These are phyloP conservation scores for Lasioglossum baleicum DNA, from an alignment of 1,140 invertebrate genomes.

Conservation along the genomic window DNA sequence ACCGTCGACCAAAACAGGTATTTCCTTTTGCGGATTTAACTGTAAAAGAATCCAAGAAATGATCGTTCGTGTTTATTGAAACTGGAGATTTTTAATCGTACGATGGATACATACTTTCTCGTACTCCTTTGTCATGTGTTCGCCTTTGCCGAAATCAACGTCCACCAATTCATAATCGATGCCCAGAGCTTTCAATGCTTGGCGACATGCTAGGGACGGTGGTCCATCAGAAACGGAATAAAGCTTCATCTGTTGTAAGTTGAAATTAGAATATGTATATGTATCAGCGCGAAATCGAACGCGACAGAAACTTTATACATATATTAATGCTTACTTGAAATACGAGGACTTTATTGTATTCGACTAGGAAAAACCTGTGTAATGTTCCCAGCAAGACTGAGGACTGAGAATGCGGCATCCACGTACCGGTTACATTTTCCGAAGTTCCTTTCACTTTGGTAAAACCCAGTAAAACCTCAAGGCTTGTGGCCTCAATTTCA, in stretches of 20 bases:
- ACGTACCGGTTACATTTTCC: background rate
- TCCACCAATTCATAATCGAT: slow-evolving; percentile 84
- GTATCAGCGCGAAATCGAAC: background rate
- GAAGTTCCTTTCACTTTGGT: background rate
- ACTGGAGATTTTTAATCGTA: background rate
- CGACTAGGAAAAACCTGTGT: background rate
- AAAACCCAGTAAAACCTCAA: background rate
- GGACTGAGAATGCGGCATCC: background rate
- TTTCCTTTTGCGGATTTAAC: slow-evolving; percentile 90
- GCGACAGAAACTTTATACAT: background rate
- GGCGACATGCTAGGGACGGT: slow-evolving; percentile 86
- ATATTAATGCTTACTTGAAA: background rate
- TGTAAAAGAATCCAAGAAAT: slow-evolving; percentile 67
- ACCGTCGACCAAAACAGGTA: slow-evolving; percentile 87
- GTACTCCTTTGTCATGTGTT: slow-evolving; percentile 86
- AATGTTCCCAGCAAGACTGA: background rate
- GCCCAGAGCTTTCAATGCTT: slow-evolving; percentile 83
- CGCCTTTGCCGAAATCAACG: slow-evolving; percentile 85
- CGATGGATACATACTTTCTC: slow-evolving; percentile 80
- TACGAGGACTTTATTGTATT: background rate
- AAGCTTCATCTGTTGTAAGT: slow-evolving; percentile 80
- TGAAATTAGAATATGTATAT: background rate
- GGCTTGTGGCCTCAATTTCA: background rate
- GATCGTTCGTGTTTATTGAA: no score
- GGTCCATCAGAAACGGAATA: slow-evolving; percentile 88